Evolutionary conservation across 2,888 invertebrate species (phyloP).

Genomic region (Athalia circularis): DNA sequence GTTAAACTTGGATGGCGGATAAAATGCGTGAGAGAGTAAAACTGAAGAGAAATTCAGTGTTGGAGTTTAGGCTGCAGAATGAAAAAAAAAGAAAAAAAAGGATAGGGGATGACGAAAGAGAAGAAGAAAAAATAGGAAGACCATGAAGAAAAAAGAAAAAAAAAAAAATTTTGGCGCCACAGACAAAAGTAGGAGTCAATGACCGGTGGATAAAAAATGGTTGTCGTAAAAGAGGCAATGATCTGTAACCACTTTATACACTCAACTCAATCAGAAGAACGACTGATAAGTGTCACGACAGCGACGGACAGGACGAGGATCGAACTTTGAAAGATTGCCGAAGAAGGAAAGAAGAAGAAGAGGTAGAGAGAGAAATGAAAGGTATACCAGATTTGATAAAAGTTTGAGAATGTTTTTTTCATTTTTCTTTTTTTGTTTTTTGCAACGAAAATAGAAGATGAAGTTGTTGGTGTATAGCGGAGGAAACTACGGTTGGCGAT

Average conservation of each 20-base stretch:
- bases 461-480: too few relatives aligned
- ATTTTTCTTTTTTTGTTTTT: too few relatives aligned
- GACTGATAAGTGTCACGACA: conserved; percentile 2
- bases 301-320: conserved; percentile 27
- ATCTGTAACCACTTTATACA: conserved; percentile 11
- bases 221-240: conserved; percentile 27
- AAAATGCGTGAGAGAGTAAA: conserved; percentile 28
- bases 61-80: not conserved
- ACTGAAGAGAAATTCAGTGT: not conserved
- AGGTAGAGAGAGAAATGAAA: conserved; percentile 3
- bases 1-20: not conserved
- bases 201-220: conserved; percentile 15
- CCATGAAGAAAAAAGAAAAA: not conserved
- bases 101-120: not conserved
- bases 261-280: conserved; percentile 2
- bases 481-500: too few relatives aligned
- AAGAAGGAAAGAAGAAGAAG: not conserved
- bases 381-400: conserved; percentile 23
- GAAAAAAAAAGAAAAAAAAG: not conserved
- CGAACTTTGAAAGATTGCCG: not conserved
- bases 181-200: conserved; percentile 37
- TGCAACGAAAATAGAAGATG: too few relatives aligned
- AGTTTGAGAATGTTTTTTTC: conserved; percentile 1
- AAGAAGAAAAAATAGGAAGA: not conserved
- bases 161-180: not conserved